phyloP scores from a whole-genome alignment of 2,113 vertebrate species.

The Echinops telfairi region DNA sequence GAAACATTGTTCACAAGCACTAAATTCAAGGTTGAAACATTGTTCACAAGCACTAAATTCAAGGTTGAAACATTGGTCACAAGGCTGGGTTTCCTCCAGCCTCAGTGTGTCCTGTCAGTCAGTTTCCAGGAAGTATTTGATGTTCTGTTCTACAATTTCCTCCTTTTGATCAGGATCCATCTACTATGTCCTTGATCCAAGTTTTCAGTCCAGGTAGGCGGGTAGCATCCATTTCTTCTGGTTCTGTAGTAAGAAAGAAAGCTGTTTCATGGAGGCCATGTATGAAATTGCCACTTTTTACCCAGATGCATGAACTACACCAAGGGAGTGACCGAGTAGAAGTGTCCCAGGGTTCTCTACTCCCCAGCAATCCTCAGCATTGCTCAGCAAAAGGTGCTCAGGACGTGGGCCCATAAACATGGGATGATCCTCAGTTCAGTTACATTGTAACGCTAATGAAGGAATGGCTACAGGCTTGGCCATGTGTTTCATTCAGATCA shows the following conservation, averaged over 20 bases:
- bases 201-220: not conserved
- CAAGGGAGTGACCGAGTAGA: not conserved
- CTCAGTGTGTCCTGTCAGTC: not conserved
- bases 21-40: not conserved
- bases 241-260: not conserved
- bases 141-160: not conserved
- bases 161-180: not conserved
- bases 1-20: not conserved
- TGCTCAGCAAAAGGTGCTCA: rapidly evolving
- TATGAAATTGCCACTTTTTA: not conserved
- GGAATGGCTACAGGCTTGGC: not conserved
- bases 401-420: not conserved
- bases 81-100: not conserved
- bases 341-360: not conserved
- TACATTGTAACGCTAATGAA: not conserved
- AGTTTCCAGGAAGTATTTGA: not conserved
- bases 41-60: not conserved
- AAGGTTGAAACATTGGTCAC: not conserved
- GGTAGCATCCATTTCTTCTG: not conserved
- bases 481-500: not conserved
- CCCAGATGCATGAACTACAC: not conserved
- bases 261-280: not conserved
- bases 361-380: not conserved
- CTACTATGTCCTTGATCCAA: not conserved
- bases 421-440: not conserved